A percentile compares a stretch with the other conserved stretches of the same genome.
Conservation (phyloP, 2,888 invertebrate species). For the Stenolophus ochropezus region DNA sequence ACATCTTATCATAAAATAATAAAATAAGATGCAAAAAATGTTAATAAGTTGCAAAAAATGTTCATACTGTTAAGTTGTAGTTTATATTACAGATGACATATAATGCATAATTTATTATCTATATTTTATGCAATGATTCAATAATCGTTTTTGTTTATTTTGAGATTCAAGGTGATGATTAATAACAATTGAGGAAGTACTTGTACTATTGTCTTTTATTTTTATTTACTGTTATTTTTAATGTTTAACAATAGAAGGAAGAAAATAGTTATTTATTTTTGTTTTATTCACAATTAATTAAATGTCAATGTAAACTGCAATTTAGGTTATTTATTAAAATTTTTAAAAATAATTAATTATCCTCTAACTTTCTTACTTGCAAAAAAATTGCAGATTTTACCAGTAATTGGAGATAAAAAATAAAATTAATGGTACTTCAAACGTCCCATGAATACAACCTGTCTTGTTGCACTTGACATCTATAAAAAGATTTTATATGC, state of each 20-base stretch:
- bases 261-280: not conserved
- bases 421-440: conserved; percentile 13
- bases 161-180: conserved; percentile 21
- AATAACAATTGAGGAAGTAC: conserved; percentile 4
- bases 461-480: conserved; percentile 35
- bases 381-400: not conserved
- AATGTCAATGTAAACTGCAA: not conserved
- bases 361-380: not conserved
- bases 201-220: conserved; percentile 3
- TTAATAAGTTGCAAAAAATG: not conserved
- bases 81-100: not conserved
- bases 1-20: not conserved
- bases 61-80: not conserved
- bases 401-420: not conserved
- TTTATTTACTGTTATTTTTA: conserved; percentile 18
- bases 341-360: not conserved
- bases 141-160: conserved; percentile 26
- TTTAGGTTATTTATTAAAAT: no score
- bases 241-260: not conserved
- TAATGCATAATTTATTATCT: conserved; percentile 9
- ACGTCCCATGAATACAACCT: not conserved
- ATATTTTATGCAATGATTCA: conserved; percentile 3
- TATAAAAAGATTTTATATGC: conserved; percentile 2
- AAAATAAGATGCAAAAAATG: no score
- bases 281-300: not conserved